These are phyloP conservation scores for Ctena decussata DNA, from an alignment of 2,888 invertebrate species.

Conservation along the genomic window DNA sequence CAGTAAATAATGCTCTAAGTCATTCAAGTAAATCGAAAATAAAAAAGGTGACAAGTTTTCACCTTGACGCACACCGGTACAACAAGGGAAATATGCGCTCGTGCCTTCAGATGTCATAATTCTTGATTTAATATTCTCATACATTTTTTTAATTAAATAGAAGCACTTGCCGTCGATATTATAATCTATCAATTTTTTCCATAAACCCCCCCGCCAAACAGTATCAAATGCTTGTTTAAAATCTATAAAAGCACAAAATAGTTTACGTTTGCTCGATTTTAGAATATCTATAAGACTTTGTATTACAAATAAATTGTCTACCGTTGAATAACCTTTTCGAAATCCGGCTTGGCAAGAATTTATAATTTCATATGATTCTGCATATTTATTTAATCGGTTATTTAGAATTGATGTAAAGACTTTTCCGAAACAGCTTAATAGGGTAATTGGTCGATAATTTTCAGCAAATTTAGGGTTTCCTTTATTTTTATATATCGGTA, in stretches of 20 bases:
- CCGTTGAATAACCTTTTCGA: not conserved
- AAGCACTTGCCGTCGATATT: not conserved
- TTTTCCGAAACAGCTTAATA: not conserved
- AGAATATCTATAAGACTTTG: not conserved
- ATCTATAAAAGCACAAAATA: not conserved
- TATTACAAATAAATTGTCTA: not conserved
- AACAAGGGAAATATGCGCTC: not conserved
- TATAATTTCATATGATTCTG: not conserved
- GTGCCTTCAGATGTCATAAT: not conserved
- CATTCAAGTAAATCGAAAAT: not conserved
- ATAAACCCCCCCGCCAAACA: not conserved
- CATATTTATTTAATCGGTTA: not conserved
- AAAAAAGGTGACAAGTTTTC: not conserved
- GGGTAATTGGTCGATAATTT: not conserved
- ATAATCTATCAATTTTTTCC: not conserved
- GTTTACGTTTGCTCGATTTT: not conserved
- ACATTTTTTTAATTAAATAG: not conserved
- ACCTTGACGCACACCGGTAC: not conserved
- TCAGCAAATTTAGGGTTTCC: not conserved
- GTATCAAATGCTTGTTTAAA: not conserved
- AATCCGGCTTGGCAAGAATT: not conserved
- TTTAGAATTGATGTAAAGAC: not conserved
- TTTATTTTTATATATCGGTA: not conserved
- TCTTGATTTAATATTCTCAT: not conserved
- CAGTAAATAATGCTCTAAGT: not conserved